Evolutionary conservation across 2,113 vertebrate genomes (phyloP), one percentile per base, ranked within the genome.

Genomic region (Entosphenus tridentatus): DNA sequence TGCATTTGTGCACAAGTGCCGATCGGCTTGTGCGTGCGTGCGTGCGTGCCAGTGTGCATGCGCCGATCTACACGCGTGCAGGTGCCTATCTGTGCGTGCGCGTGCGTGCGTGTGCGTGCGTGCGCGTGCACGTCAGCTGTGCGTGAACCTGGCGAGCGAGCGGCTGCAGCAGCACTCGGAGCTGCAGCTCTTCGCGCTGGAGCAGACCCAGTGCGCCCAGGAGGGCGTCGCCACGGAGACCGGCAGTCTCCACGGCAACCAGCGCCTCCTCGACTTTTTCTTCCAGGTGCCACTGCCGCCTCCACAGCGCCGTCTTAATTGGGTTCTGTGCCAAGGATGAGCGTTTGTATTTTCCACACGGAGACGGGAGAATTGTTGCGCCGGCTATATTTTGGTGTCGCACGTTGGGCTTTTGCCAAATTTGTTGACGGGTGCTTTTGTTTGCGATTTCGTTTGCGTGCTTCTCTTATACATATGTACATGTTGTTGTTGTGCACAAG

Each of bases 141-240:
- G 89, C 75, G 81, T 95, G 80, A 96, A 96, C 83, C 87, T 96
- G 85, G 86, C 85, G 82, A 95, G 89, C 39, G 89, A 96, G 82
- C 86, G 81, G 75, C 80, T 96, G 72, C 83, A 87, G 75, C 85
- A 83, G 74, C 85, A 88, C 69, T 81, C 85, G 79, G 82, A 79
- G 16, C 86, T 89, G 77, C 83, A 87, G 74, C 86, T 96, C 72
- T 96, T 95, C 77, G 83, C 85, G 69, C 86, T 88, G 72, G 88
- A 93, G 77, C 87, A 87, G 78, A 75, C 81, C 55, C 90, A 96
- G 76, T 89, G 88, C 83, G 80, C 84, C 75, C 86, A 87, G 77
- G 90, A 95, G 77, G 90, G 86, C 70, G 80, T 95, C 78, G 56
- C 84, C 82, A 85, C 87, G 86, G 90, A 91, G 83, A 88, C 83